Evolutionary conservation across 2,888 invertebrate genomes (phyloP), one percentile per base, ranked within the genome.

Genomic region (Phorcus lineatus): DNA sequence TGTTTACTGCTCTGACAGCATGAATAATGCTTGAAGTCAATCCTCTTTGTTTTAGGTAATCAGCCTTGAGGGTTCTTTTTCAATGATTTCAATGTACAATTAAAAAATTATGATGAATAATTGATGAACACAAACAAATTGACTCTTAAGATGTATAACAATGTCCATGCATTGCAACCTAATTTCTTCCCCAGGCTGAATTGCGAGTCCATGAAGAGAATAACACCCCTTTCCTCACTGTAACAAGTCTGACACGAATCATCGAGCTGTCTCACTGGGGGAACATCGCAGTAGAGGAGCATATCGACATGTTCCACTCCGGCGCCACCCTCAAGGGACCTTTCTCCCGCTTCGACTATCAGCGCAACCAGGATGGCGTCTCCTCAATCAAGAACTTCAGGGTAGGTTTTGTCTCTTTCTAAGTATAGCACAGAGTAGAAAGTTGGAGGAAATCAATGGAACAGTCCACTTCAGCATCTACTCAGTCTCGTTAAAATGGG

Each of bases 261-360:
- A 96, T 99, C 89, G 99, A 99, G 94, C 95, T 99, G 1, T 99
- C 99, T 0, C 99, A 99, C 93, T 99, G 99, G 99, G 99, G 99
- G 11, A 99, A 99, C 91, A 97, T 99, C 89, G 99, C 99, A 28
- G 95, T 99, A 0, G 98, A 99, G 92, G 99, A 99, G 93, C 95
- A 96, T 9, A 95, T 99, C 87, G 97, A 98, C 92, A 94, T 99
- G 85, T 94, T 96, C 24, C 99, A 99, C 91, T 96, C 96, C 70
- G 99, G 99, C 62, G 99, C 99, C 16, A 95, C 95, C 84, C 94
- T 99, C 57, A 98, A 98, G 92, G 98, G 98, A 0, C 95, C 98
- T 1, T 99, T 99, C 94, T 99, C 99, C 1, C 95, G 99, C 57
- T 98, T 98, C 93, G 99, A 99, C 93, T 99, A 97, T 92, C 99